Evolutionary conservation across 53 echinoderm and acorn worm genomes (phyloP), one percentile per base, ranked within the genome.

Genomic region (Echinarachnius parma): DNA sequence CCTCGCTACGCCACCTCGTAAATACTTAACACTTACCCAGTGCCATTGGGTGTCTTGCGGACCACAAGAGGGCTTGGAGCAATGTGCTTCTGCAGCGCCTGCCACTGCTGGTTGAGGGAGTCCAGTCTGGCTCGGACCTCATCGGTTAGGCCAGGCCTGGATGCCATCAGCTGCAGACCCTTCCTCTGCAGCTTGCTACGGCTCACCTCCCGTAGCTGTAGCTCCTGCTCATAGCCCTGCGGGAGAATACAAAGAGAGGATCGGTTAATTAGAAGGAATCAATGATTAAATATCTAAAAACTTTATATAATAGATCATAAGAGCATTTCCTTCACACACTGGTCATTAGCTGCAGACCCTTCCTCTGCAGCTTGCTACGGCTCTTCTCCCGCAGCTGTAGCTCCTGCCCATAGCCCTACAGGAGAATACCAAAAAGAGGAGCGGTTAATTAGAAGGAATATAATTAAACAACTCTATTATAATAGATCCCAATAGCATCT

Each of bases 171-270:
- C 34, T 79, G 84, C 29, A 80, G 49, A 23, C 83, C 96, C 69
- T 91, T 87, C 45, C 82, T 68, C 79, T 95, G 83, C 21, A 95
- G 85, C 45, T 79, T 84, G 72, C 85, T 69, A 14, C 96, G 82
- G 60, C 87, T 95, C 25, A 91, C 91, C 48, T 95, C 96, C 21
- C 87, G 76, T 61, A 87, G 59, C 70, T 95, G 90, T 10, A 95
- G 75, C 64, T 95, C 96, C 75, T 91, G 87, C 36, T 87, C 81
- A 48, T 95, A 95, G 74, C 87, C 91, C 96, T 95, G 53, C 20
- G 55, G 54, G 48, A 64, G 27, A 55, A 26, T 25, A 13, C 7
- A 39, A 13, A 39, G 42, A 13, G 42, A 39, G 42, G 13, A 39
- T 9, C 7, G n/a, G n/a, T n/a, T n/a, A n/a, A n/a, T n/a, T n/a